Percentiles rank a stretch among this genome's conserved stretches.
Evolutionary conservation across 2,888 invertebrate species (phyloP).

Genomic region (Coelinius sp.): DNA sequence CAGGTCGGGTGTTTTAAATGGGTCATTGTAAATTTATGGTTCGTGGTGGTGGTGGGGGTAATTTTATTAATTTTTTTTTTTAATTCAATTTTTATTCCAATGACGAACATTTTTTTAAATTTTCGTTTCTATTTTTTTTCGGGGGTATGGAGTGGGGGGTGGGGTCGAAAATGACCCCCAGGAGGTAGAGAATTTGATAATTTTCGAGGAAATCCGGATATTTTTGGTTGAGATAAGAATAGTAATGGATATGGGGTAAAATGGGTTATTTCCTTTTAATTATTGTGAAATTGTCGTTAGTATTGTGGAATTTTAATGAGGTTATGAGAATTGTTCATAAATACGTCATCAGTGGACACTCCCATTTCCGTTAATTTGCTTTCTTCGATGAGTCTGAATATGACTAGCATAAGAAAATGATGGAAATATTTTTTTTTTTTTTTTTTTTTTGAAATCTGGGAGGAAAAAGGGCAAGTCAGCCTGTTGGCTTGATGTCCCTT

Average conservation of each 20-base stretch:
- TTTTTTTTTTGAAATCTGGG: not conserved
- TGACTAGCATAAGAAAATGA: not conserved
- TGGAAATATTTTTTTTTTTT: not conserved
- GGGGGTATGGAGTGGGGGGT: too few species aligned
- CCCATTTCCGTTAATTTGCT: not conserved
- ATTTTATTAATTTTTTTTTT: too few species aligned
- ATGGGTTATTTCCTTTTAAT: too few species aligned
- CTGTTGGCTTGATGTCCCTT: not conserved
- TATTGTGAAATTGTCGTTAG: too few species aligned
- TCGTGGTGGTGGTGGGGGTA: not conserved
- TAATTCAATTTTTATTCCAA: too few species aligned
- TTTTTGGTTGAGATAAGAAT: too few species aligned
- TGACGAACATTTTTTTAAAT: too few species aligned
- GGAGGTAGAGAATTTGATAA: too few species aligned
- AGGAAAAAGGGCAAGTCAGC: not conserved
- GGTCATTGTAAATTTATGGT: constrained; percentile 35
- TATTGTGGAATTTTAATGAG: not conserved
- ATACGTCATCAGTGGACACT: not conserved
- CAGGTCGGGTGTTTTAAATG: constrained; percentile 40
- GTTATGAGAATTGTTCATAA: not conserved
- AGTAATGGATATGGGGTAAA: too few species aligned
- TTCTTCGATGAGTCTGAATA: not conserved
- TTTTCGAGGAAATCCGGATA: too few species aligned
- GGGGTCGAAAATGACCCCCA: too few species aligned
- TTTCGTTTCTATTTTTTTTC: too few species aligned